These are phyloP conservation scores for Microplitis deprimator DNA, from an alignment of 2,888 invertebrate genomes.

Conservation along the genomic window DNA sequence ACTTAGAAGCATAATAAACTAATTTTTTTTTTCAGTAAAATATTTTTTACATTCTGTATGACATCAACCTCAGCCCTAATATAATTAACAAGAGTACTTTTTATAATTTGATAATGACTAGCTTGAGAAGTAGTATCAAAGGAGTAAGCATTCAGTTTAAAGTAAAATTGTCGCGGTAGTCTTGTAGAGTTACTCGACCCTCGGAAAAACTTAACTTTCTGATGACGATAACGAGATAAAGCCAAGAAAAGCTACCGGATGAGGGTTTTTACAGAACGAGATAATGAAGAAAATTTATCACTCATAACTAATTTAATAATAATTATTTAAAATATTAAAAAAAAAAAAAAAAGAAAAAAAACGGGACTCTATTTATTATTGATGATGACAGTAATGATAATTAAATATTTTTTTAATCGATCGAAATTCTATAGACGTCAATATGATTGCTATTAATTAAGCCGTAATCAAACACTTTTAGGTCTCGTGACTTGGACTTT, in stretches of 20 bases:
- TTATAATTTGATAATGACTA: slow-evolving; percentile 41
- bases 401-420: neutral
- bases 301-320: neutral
- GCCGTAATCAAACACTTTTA: neutral
- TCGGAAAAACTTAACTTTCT: slow-evolving; percentile 48
- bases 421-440: neutral
- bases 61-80: neutral
- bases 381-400: too few species aligned
- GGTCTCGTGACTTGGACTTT: too few species aligned
- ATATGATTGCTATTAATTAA: neutral
- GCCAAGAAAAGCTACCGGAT: neutral
- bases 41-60: neutral
- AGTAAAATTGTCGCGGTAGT: slow-evolving; percentile 24
- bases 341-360: too few species aligned
- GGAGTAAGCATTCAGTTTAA: slow-evolving; percentile 32
- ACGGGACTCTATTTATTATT: too few species aligned
- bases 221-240: slow-evolving; percentile 54
- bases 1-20: neutral
- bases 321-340: too few species aligned
- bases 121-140: slow-evolving; percentile 24
- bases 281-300: slow-evolving; percentile 16
- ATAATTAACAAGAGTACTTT: slow-evolving; percentile 27
- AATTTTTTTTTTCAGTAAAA: neutral
- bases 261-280: slow-evolving; percentile 4
- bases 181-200: slow-evolving; percentile 25